phyloP scores from a whole-genome alignment of 2,797 vertebrate species.

The Darevskia mixta region DNA sequence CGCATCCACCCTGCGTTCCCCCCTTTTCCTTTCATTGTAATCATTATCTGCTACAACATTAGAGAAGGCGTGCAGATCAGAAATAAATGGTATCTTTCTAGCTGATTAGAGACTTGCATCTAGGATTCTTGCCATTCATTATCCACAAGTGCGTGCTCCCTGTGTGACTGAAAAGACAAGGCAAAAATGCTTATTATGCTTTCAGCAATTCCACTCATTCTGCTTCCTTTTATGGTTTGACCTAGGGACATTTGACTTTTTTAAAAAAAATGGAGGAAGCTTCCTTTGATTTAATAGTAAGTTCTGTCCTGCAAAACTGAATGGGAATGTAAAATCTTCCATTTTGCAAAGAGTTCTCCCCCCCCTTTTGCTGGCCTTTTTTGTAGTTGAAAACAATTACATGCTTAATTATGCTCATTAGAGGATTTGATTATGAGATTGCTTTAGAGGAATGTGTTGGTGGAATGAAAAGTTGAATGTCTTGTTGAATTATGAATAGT shows the following conservation, averaged over 20 bases:
- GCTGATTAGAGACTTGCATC: conserved; percentile 21
- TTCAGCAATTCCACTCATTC: neutral
- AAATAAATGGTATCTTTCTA: conserved; percentile 15
- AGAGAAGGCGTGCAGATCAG: conserved; percentile 18
- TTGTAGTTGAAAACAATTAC: conserved; percentile 63
- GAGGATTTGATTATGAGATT: conserved; percentile 64
- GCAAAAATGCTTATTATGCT: conserved; percentile 22
- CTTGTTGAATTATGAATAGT: conserved; percentile 33
- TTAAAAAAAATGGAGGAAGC: conserved; percentile 40
- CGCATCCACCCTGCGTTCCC: neutral
- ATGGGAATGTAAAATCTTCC: conserved; percentile 18
- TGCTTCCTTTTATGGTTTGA: conserved; percentile 45
- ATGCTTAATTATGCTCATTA: conserved; percentile 74
- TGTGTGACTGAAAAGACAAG: neutral
- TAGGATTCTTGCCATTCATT: conserved; percentile 27
- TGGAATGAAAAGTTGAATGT: conserved; percentile 61
- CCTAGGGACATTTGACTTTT: conserved; percentile 39
- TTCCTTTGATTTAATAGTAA: conserved; percentile 66
- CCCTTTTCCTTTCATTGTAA: conserved; percentile 17
- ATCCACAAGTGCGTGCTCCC: conserved; percentile 20
- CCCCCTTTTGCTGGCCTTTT: conserved; percentile 11
- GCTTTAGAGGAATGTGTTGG: conserved; percentile 43
- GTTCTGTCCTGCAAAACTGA: conserved; percentile 48
- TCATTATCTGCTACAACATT: conserved; percentile 13
- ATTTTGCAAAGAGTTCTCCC: conserved; percentile 25